Conservation (phyloP, 1,140 invertebrate species). For the Rhizoglyphus robini region DNA sequence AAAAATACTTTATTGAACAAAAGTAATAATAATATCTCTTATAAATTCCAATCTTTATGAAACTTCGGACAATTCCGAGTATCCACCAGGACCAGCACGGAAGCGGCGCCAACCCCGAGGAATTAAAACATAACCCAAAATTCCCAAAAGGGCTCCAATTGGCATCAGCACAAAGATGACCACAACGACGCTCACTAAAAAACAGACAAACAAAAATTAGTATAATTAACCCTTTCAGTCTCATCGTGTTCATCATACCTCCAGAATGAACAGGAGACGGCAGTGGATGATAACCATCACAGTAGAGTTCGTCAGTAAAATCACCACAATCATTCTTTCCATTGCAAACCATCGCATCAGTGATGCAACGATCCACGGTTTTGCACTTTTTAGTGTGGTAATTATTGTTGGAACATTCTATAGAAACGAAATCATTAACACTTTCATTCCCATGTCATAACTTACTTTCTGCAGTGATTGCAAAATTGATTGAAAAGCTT, state of each 20-base stretch:
- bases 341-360: background rate
- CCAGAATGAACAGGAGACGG: background rate
- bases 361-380: background rate
- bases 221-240: too few relatives aligned
- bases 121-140: background rate
- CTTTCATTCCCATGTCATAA: background rate
- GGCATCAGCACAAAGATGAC: conserved; percentile 6
- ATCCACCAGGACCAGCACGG: conserved; percentile 1
- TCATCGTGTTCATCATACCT: too few relatives aligned
- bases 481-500: background rate
- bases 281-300: background rate
- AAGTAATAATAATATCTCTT: too few relatives aligned
- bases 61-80: conserved; percentile 6
- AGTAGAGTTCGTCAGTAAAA: conserved; percentile 5
- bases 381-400: background rate
- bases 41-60: too few relatives aligned
- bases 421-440: background rate
- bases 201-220: background rate
- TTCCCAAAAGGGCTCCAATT: background rate
- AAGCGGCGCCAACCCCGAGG: background rate
- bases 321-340: conserved; percentile 7
- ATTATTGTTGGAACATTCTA: background rate
- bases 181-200: background rate
- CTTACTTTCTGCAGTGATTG: background rate
- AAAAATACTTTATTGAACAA: too few relatives aligned